These are phyloP conservation scores for Andrena fulva DNA, from an alignment of 2,888 invertebrate species.

Conservation along the genomic window DNA sequence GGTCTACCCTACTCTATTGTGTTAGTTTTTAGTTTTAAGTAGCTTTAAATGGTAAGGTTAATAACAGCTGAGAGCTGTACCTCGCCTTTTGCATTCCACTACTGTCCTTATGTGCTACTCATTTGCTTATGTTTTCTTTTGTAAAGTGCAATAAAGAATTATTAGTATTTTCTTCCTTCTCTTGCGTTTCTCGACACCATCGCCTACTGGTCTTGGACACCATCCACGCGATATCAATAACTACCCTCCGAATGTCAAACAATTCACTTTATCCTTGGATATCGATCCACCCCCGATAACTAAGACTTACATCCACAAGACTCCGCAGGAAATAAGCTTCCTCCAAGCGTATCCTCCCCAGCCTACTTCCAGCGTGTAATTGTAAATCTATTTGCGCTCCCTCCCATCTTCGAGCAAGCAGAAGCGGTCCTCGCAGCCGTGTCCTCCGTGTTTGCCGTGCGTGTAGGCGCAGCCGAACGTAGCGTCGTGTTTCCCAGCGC, in stretches of 20 bases:
- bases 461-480: not conserved
- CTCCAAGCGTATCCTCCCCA: not conserved
- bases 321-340: not conserved
- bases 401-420: not conserved
- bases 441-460: not conserved
- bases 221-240: not conserved
- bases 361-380: constrained; percentile 3
- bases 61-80: too few species aligned
- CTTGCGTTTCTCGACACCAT: not conserved
- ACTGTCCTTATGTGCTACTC: too few species aligned
- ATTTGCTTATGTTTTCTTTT: too few species aligned
- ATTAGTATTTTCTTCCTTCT: not conserved
- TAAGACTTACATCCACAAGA: not conserved
- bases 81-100: too few species aligned
- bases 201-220: not conserved
- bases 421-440: not conserved
- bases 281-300: not conserved
- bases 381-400: constrained; percentile 22
- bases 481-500: not conserved
- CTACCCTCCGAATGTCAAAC: not conserved
- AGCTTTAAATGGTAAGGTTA: too few species aligned
- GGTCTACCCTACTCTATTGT: too few species aligned
- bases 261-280: not conserved
- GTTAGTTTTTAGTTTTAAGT: too few species aligned
- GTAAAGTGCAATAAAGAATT: too few species aligned